A percentile compares a stretch with the other conserved stretches of the same genome.
Conservation (phyloP, 2,113 vertebrate species). For the Zeus faber region DNA sequence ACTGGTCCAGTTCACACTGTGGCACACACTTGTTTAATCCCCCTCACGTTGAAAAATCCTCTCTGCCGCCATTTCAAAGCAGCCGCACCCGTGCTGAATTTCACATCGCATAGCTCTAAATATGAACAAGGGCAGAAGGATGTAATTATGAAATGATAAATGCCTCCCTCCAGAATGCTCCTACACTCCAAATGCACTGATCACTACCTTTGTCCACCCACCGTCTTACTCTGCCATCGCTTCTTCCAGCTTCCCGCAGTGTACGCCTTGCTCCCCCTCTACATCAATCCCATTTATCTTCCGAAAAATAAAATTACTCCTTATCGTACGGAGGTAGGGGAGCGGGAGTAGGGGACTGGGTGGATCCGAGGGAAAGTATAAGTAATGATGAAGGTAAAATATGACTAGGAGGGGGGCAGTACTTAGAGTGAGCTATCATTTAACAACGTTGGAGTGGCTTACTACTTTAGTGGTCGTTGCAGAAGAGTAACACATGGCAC, state of each 20-base stretch:
- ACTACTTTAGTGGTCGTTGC: not conserved
- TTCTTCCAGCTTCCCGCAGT: conserved; percentile 7
- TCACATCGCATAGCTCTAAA: conserved; percentile 27
- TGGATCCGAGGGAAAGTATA: conserved; percentile 24
- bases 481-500: not conserved
- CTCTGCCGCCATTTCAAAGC: conserved; percentile 38
- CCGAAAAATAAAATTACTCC: no score
- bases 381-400: conserved; percentile 16
- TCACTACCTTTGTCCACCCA: conserved; percentile 11
- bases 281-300: conserved; percentile 38
- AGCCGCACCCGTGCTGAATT: conserved; percentile 2
- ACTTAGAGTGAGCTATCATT: conserved; percentile 7
- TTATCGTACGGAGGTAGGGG: conserved; percentile 33
- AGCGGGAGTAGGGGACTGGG: conserved; percentile 24
- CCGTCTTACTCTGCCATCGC: conserved; percentile 15
- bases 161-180: conserved; percentile 24
- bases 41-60: conserved; percentile 33
- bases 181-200: conserved; percentile 14
- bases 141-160: conserved; percentile 41
- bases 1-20: not conserved
- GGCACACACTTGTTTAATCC: conserved; percentile 2
- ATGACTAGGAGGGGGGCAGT: conserved; percentile 1
- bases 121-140: conserved; percentile 18
- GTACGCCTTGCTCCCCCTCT: not conserved
- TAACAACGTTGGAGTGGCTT: conserved; percentile 4